A percentile compares a stretch with the other conserved stretches of the same genome.
Conservation (phyloP, 2,888 invertebrate genomes). For the Galerucella calmariensis region DNA sequence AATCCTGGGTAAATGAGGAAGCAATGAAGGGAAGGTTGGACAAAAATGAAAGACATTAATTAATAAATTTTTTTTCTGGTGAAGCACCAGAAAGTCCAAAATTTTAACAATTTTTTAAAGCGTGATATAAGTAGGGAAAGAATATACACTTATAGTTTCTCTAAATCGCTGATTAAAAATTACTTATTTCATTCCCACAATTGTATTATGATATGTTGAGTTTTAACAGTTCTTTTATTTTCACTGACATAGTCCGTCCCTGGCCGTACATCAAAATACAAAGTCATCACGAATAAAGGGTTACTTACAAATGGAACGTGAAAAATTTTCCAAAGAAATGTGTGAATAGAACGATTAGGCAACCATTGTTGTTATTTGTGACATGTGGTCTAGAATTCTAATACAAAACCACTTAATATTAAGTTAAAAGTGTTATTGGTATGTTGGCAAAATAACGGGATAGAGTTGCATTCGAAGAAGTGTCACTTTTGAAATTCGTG, state of each 20-base stretch:
- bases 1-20: no score
- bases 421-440: constrained; percentile 22
- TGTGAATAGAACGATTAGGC: constrained; percentile 50
- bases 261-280: constrained; percentile 29
- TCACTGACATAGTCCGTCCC: not conserved
- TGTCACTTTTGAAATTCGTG: constrained; percentile 24
- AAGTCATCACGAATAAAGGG: constrained; percentile 46
- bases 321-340: constrained; percentile 35
- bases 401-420: constrained; percentile 33
- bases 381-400: constrained; percentile 42
- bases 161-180: no score
- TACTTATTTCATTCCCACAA: no score
- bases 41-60: no score
- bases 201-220: no score
- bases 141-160: no score
- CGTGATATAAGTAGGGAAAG: no score
- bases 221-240: no score
- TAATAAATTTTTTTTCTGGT: no score
- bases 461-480: constrained; percentile 33
- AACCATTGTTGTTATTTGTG: constrained; percentile 46
- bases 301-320: constrained; percentile 34
- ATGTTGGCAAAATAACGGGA: constrained; percentile 32
- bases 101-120: no score
- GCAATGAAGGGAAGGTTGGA: no score
- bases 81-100: no score